Evolutionary conservation across 2,888 invertebrate species (phyloP).

Genomic region (Macrophya annulata): DNA sequence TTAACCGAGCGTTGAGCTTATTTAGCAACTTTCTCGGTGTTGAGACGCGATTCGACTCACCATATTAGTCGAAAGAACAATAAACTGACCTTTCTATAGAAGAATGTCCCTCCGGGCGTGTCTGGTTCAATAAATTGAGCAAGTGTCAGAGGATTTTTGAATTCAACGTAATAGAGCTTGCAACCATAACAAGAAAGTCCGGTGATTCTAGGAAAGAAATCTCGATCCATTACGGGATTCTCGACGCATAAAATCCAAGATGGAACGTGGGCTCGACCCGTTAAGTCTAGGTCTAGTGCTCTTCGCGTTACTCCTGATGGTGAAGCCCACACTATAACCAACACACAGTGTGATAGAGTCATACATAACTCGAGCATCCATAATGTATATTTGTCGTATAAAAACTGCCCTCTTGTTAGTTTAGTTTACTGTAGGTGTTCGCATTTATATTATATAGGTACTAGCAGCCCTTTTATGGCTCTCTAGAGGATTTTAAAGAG

Average conservation of each 20-base stretch:
- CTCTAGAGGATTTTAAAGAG: slow-evolving; percentile 46
- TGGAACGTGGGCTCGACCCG: slow-evolving; percentile 62
- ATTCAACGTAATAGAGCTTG: slow-evolving; percentile 46
- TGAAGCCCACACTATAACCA: slow-evolving; percentile 49
- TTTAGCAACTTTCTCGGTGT: slow-evolving; percentile 37
- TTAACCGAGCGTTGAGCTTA: slow-evolving; percentile 9
- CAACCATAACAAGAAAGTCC: slow-evolving; percentile 72
- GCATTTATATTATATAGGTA: slow-evolving; percentile 28
- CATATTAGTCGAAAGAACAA: slow-evolving; percentile 50
- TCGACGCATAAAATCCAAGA: slow-evolving; percentile 69
- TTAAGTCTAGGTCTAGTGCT: slow-evolving; percentile 59
- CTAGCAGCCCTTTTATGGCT: slow-evolving; percentile 42
- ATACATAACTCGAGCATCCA: slow-evolving; percentile 77
- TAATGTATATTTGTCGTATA: slow-evolving; percentile 74
- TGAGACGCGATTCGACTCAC: slow-evolving; percentile 36
- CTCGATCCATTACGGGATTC: slow-evolving; percentile 74
- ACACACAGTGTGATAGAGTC: slow-evolving; percentile 74
- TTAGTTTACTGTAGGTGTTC: slow-evolving; percentile 49
- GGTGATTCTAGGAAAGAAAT: slow-evolving; percentile 77
- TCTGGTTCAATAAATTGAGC: slow-evolving; percentile 42
- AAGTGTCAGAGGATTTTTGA: slow-evolving; percentile 42
- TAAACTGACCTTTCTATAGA: slow-evolving; percentile 46
- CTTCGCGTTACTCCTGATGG: slow-evolving; percentile 55
- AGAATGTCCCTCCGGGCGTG: slow-evolving; percentile 48
- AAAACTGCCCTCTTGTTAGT: slow-evolving; percentile 66